phyloP scores from a whole-genome alignment of 2,888 invertebrate species.

The Phoronis australis region DNA sequence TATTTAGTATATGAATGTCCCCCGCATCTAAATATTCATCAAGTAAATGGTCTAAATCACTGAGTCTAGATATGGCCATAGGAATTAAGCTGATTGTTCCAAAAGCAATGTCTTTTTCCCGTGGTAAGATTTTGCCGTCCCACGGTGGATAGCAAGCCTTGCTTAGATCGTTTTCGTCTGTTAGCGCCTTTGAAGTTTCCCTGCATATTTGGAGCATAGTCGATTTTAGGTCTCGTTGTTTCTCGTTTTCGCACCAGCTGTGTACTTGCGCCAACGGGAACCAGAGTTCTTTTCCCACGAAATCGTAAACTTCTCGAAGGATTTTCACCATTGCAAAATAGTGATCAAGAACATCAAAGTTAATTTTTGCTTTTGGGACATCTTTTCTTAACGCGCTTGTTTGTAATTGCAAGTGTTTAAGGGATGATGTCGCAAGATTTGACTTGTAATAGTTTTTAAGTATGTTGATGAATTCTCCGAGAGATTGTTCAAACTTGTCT shows the following conservation, averaged over 20 bases:
- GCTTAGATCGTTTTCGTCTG: conserved; percentile 21
- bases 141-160: conserved; percentile 22
- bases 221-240: conserved; percentile 26
- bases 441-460: too few relatives aligned
- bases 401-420: too few relatives aligned
- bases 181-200: conserved; percentile 21
- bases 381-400: conserved; percentile 12
- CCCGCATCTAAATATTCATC: too few relatives aligned
- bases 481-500: conserved; percentile 24
- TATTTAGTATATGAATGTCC: too few relatives aligned
- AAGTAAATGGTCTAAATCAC: conserved; percentile 30
- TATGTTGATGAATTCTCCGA: conserved; percentile 30
- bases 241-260: conserved; percentile 27
- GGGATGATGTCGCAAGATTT: too few relatives aligned
- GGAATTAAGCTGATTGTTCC: conserved; percentile 34
- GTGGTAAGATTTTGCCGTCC: conserved; percentile 22
- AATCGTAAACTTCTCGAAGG: conserved; percentile 14
- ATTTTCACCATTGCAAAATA: conserved; percentile 21
- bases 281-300: conserved; percentile 21
- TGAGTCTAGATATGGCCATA: conserved; percentile 23
- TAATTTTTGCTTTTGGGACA: conserved; percentile 10
- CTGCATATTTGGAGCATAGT: conserved; percentile 18
- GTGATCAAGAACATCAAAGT: conserved; percentile 16
- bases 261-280: conserved; percentile 31
- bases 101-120: conserved; percentile 29